These are phyloP conservation scores for Anguilla japonica DNA, from an alignment of 2,113 vertebrate species.

Conservation along the genomic window DNA sequence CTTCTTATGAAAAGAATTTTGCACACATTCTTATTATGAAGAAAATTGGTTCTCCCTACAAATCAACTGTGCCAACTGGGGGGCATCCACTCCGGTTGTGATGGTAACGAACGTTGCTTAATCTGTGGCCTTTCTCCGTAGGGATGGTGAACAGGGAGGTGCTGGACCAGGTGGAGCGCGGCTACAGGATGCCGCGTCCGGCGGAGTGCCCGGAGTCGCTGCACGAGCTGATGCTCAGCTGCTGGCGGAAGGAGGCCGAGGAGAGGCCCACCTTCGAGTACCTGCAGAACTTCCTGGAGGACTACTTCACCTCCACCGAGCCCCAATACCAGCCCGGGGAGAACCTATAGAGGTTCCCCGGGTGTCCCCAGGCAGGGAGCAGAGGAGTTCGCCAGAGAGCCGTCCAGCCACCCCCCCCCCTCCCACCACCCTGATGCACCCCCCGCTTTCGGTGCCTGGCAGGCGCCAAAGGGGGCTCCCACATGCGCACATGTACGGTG, in stretches of 20 bases:
- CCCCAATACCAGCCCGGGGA: slow-evolving; percentile 97
- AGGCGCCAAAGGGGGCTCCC: neutral
- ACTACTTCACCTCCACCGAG: slow-evolving; percentile 98
- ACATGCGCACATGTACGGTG: neutral
- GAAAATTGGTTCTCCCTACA: too few relatives aligned
- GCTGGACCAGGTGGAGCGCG: slow-evolving; percentile 93
- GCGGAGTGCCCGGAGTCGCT: slow-evolving; percentile 90
- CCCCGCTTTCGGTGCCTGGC: slow-evolving; percentile 15
- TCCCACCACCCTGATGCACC: neutral
- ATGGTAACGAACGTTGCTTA: neutral
- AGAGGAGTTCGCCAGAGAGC: slow-evolving; percentile 16
- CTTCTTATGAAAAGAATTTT: too few relatives aligned
- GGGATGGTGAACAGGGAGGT: slow-evolving; percentile 98
- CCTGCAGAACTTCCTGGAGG: slow-evolving; percentile 95
- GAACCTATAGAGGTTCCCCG: slow-evolving; percentile 79
- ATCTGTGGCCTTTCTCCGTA: slow-evolving; percentile 46
- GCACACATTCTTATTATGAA: too few relatives aligned
- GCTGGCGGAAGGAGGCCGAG: slow-evolving; percentile 93
- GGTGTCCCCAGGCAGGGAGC: neutral
- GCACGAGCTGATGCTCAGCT: slow-evolving; percentile 95
- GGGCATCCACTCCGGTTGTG: neutral
- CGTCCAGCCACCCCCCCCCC: neutral
- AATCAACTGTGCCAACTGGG: neutral
- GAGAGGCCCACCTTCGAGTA: slow-evolving; percentile 97
- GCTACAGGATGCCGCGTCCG: slow-evolving; percentile 95